These are phyloP conservation scores for Poecilia latipinna DNA, from an alignment of 2,113 vertebrate species.

Conservation along the genomic window DNA sequence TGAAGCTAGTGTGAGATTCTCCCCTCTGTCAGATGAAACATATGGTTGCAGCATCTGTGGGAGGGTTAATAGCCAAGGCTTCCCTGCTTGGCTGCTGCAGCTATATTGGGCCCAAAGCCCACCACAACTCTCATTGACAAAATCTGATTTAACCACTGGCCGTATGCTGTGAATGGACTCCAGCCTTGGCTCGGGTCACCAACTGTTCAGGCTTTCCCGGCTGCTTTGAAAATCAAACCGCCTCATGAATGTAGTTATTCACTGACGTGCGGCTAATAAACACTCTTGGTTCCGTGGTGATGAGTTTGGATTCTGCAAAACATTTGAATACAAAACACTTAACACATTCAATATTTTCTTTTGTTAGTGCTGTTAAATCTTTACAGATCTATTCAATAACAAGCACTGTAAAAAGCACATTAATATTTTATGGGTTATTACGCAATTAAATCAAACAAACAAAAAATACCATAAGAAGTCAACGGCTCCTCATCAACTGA, in stretches of 20 bases:
- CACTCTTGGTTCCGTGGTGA: not conserved
- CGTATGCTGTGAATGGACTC: conserved; percentile 61
- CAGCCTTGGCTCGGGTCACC: conserved; percentile 53
- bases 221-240: conserved; percentile 15
- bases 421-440: not conserved
- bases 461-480: not conserved
- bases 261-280: not conserved
- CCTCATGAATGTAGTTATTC: conserved; percentile 3
- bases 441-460: not conserved
- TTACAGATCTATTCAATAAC: not conserved
- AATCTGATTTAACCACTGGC: conserved; percentile 65
- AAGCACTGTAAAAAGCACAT: not conserved
- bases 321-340: not conserved
- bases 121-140: conserved; percentile 75
- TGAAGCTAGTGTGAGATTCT: conserved; percentile 55
- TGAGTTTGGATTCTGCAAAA: not conserved
- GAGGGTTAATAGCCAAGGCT: conserved; percentile 45
- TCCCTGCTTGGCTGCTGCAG: conserved; percentile 43
- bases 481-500: not conserved
- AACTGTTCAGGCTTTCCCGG: conserved; percentile 54
- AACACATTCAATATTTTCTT: not conserved
- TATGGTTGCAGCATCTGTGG: conserved; percentile 75
- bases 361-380: not conserved
- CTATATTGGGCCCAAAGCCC: conserved; percentile 59
- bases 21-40: conserved; percentile 57